A percentile compares a stretch with the other conserved stretches of the same genome.
These are phyloP conservation scores for Dallia pectoralis DNA, from an alignment of 2,797 vertebrate species.

Conservation along the genomic window DNA sequence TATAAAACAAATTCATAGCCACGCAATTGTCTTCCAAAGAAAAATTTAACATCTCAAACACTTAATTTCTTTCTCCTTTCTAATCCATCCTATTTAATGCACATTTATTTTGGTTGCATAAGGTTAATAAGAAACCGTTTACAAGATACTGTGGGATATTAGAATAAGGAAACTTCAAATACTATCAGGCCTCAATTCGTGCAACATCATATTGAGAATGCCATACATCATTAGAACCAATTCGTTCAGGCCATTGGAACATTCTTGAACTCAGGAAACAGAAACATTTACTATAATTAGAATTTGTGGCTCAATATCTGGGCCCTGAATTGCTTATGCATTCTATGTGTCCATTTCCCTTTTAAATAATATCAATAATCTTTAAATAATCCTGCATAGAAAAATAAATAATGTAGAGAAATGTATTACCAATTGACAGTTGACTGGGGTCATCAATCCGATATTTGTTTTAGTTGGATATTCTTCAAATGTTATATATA, in stretches of 20 bases:
- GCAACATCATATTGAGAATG: slow-evolving; percentile 60
- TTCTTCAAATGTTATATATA: slow-evolving; percentile 35
- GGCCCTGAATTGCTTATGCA: slow-evolving; percentile 51
- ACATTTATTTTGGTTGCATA: slow-evolving; percentile 88
- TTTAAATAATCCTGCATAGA: slow-evolving; percentile 84
- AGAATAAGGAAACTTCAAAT: slow-evolving; percentile 71
- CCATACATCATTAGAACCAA: slow-evolving; percentile 35
- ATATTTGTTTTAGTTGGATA: slow-evolving; percentile 29
- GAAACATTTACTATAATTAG: slow-evolving; percentile 42
- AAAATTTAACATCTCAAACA: background rate
- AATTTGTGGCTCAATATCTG: slow-evolving; percentile 41
- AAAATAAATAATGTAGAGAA: slow-evolving; percentile 82
- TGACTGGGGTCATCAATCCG: slow-evolving; percentile 61
- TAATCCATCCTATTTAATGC: slow-evolving; percentile 67
- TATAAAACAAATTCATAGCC: slow-evolving; percentile 50
- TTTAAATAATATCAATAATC: slow-evolving; percentile 76
- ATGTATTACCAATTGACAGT: slow-evolving; percentile 73
- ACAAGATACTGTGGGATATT: slow-evolving; percentile 78
- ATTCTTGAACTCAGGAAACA: slow-evolving; percentile 57
- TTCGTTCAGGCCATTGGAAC: slow-evolving; percentile 36
- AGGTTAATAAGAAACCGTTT: slow-evolving; percentile 76
- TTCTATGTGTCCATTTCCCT: slow-evolving; percentile 59
- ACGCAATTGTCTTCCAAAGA: slow-evolving; percentile 24
- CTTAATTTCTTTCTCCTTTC: slow-evolving; percentile 8
- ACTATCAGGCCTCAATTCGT: slow-evolving; percentile 66